Percentiles rank a stretch among this genome's conserved stretches.
phyloP scores from a whole-genome alignment of 2,113 vertebrate species.

The Phyllopteryx taeniolatus region DNA sequence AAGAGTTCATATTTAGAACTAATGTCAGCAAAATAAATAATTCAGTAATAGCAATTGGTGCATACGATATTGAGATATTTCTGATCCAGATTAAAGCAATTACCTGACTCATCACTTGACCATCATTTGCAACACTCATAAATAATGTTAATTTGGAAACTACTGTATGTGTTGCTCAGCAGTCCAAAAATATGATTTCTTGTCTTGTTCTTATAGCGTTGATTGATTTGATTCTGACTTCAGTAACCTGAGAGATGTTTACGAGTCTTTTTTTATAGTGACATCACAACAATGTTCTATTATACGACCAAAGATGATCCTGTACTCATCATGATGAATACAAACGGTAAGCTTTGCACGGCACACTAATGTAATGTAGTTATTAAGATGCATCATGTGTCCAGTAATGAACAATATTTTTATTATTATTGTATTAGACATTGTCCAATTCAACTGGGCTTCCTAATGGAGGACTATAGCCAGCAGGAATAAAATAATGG shows the following conservation, averaged over 20 bases:
- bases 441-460: not conserved
- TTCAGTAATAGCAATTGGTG: not conserved
- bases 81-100: not conserved
- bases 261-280: not conserved
- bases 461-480: conserved; percentile 5
- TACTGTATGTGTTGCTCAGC: not conserved
- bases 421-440: not conserved
- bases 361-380: not conserved
- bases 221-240: not conserved
- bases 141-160: not conserved
- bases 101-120: not conserved
- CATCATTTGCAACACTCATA: not conserved
- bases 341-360: not conserved
- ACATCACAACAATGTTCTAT: not conserved
- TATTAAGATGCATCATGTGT: not conserved
- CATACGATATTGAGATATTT: not conserved
- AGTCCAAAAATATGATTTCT: not conserved
- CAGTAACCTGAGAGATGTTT: not conserved
- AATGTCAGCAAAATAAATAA: not conserved
- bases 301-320: not conserved
- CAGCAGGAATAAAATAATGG: conserved; percentile 10
- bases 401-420: not conserved
- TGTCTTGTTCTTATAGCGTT: not conserved
- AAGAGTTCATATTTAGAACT: not conserved
- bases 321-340: not conserved